These are phyloP conservation scores for Tortricodes alternella DNA, from an alignment of 2,888 invertebrate species.

Conservation along the genomic window DNA sequence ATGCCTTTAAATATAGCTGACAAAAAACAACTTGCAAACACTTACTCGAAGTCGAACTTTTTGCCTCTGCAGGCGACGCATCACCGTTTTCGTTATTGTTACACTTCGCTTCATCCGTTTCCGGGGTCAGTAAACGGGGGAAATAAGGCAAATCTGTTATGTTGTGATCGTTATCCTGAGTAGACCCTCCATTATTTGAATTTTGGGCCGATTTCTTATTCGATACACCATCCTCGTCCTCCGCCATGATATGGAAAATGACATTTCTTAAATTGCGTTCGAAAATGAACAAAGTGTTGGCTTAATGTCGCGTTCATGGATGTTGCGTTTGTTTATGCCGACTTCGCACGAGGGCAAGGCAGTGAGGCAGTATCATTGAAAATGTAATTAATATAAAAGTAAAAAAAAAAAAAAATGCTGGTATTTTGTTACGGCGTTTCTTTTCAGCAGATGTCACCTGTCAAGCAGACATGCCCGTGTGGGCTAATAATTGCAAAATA, in stretches of 20 bases:
- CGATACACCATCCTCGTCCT: slow-evolving; percentile 79
- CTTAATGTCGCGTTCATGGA: slow-evolving; percentile 19
- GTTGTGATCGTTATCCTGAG: slow-evolving; percentile 69
- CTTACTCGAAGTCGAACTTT: slow-evolving; percentile 75
- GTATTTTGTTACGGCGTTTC: no score
- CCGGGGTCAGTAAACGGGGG: slow-evolving; percentile 61
- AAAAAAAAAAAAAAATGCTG: no score
- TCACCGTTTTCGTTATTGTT: slow-evolving; percentile 70
- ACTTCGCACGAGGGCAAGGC: no score
- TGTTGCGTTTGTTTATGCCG: not conserved
- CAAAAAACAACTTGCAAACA: slow-evolving; percentile 77
- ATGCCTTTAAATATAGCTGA: slow-evolving; percentile 68
- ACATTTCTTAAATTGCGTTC: slow-evolving; percentile 56
- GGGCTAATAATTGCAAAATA: no score
- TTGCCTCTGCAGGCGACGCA: slow-evolving; percentile 59
- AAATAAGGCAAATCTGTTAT: slow-evolving; percentile 47
- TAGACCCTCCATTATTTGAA: slow-evolving; percentile 62
- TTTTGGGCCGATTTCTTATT: slow-evolving; percentile 76
- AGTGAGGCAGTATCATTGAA: no score
- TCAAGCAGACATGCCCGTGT: no score
- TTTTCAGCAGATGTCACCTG: no score
- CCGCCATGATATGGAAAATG: slow-evolving; percentile 80
- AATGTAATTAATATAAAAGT: no score
- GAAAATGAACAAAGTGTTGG: slow-evolving; percentile 38
- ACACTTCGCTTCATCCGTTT: slow-evolving; percentile 76